Conservation (phyloP, 2,797 vertebrate genomes). For the Mergus octosetaceus region DNA sequence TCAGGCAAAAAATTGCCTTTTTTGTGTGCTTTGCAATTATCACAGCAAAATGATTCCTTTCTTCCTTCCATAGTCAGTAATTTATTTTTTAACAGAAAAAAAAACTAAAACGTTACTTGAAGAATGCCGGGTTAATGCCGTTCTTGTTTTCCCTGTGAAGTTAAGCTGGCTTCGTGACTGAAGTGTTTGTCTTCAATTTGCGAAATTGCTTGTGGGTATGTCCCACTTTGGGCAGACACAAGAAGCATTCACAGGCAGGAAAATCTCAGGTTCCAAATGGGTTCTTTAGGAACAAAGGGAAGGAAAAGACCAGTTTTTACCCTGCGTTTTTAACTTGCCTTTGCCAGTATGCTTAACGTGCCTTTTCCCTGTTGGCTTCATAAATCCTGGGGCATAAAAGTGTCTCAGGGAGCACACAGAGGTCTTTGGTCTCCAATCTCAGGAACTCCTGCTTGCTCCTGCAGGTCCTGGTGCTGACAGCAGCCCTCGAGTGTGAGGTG, state of each 20-base stretch:
- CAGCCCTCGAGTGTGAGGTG: background rate
- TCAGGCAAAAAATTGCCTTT: slow-evolving; percentile 66
- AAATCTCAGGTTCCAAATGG: background rate
- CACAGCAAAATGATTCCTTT: slow-evolving; percentile 56
- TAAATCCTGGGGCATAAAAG: background rate
- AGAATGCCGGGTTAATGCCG: slow-evolving; percentile 19
- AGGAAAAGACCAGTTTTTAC: background rate
- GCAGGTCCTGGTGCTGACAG: accelerated
- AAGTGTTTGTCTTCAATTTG: slow-evolving; percentile 45
- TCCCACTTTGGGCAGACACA: slow-evolving; percentile 37
- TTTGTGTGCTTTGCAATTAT: slow-evolving; percentile 65
- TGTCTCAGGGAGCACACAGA: background rate
- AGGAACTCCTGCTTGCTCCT: background rate
- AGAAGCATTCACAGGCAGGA: background rate
- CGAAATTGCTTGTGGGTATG: slow-evolving; percentile 38
- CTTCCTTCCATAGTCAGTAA: slow-evolving; percentile 15
- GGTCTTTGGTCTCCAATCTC: background rate
- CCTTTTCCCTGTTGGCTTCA: background rate
- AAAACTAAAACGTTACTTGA: background rate
- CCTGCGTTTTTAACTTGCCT: background rate
- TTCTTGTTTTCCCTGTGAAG: slow-evolving; percentile 54
- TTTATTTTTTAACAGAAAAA: slow-evolving; percentile 58
- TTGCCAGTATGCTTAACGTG: background rate
- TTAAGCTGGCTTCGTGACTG: slow-evolving; percentile 28
- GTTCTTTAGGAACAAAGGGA: slow-evolving; percentile 8